Conservation (phyloP, 37 sponge, comb jelly and placozoan genomes). For the Bolinopsis microptera region DNA sequence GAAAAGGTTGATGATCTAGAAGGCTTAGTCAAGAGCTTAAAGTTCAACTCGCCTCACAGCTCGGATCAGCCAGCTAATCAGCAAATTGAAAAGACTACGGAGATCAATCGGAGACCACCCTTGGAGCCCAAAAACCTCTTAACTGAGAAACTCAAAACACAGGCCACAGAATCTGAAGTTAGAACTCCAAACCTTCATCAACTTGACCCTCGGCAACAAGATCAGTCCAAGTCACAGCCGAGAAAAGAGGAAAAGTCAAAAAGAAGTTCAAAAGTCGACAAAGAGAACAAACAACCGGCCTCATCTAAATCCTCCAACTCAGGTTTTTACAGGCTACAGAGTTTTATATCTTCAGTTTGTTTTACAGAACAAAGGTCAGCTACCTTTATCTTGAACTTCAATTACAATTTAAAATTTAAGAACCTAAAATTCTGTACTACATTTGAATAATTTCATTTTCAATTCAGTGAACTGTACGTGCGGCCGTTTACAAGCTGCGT, state of each 20-base stretch:
- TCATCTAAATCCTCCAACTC: neutral
- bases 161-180: neutral
- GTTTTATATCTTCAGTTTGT: no score
- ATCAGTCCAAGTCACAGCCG: neutral
- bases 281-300: neutral
- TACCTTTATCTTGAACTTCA: no score
- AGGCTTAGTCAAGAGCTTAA: neutral
- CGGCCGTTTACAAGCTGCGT: neutral
- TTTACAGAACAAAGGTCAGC: no score
- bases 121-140: neutral
- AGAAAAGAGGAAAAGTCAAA: neutral
- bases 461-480: constrained; percentile 22
- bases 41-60: neutral
- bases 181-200: neutral
- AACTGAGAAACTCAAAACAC: neutral
- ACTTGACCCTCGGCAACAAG: neutral
- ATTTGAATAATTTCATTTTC: neutral
- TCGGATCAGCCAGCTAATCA: neutral
- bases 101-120: neutral
- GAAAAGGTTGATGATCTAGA: neutral
- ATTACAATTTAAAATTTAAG: no score
- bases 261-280: neutral
- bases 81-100: neutral
- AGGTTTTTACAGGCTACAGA: no score
- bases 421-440: neutral